Conservation (phyloP, 2,797 vertebrate genomes). For the Balearica regulorum region DNA sequence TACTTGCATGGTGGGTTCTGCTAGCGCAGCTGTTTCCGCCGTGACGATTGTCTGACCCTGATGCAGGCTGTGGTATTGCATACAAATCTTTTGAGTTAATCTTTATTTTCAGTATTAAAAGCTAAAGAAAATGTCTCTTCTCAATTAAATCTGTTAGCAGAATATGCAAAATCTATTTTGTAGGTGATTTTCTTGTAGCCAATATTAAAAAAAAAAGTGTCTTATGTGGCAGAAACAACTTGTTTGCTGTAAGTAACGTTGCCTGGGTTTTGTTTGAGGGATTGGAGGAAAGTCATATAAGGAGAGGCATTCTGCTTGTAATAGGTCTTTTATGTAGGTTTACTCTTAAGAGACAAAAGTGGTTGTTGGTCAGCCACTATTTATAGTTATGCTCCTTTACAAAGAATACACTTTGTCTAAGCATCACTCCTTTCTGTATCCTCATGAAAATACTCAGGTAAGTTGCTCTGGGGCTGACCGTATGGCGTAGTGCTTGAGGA, state of each 20-base stretch:
- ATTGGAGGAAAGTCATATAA: not conserved
- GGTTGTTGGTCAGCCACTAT: not conserved
- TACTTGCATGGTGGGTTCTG: not conserved
- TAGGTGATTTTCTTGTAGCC: not conserved
- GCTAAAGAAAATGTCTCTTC: not conserved
- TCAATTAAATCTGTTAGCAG: not conserved
- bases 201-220: not conserved
- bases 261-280: not conserved
- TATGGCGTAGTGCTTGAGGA: not conserved
- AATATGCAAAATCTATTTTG: not conserved
- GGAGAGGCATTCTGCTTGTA: not conserved
- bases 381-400: not conserved
- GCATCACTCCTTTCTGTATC: not conserved
- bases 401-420: not conserved
- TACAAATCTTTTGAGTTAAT: not conserved
- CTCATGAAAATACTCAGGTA: not conserved
- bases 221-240: not conserved
- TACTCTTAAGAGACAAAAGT: not conserved
- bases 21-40: not conserved
- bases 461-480: too few species aligned
- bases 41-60: too few species aligned
- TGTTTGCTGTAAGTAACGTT: not conserved
- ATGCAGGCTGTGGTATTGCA: not conserved
- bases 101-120: not conserved
- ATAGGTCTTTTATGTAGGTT: not conserved